Conservation (phyloP, 2,797 vertebrate genomes). For the Parotocinclus haroldoi region DNA sequence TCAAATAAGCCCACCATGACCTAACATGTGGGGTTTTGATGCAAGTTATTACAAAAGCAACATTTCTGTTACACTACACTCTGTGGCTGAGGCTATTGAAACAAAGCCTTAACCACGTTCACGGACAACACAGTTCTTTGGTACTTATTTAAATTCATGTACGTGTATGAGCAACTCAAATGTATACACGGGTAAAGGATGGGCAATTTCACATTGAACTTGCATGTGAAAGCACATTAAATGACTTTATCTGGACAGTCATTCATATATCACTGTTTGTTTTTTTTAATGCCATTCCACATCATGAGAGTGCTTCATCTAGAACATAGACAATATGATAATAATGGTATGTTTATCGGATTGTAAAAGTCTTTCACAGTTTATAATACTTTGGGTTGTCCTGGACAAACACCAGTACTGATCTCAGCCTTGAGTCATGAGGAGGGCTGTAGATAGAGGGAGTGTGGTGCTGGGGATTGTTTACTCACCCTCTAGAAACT, state of each 20-base stretch:
- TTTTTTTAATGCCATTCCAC: too few relatives aligned
- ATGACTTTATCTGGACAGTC: neutral
- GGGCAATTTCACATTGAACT: neutral
- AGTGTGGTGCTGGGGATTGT: conserved; percentile 9
- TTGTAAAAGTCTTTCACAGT: too few relatives aligned
- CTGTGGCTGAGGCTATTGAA: neutral
- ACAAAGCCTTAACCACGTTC: conserved; percentile 41
- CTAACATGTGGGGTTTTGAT: neutral
- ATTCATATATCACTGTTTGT: too few relatives aligned
- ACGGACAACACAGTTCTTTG: conserved; percentile 31
- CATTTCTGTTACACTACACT: conserved; percentile 14
- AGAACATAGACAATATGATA: too few relatives aligned
- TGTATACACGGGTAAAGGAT: conserved; percentile 7
- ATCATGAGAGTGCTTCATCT: too few relatives aligned
- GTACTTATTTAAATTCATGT: conserved; percentile 18
- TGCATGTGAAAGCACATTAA: neutral
- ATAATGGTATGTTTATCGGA: too few relatives aligned
- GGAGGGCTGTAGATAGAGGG: neutral
- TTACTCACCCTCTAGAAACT: conserved; percentile 20
- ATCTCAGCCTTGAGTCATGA: conserved; percentile 26
- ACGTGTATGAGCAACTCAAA: conserved; percentile 16
- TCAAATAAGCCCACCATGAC: conserved; percentile 15
- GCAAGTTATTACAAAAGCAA: conserved; percentile 1
- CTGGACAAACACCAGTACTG: neutral
- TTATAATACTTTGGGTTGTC: neutral